Evolutionary conservation across 2,113 vertebrate genomes (phyloP), one percentile per base, ranked within the genome.

Genomic region (Dromas ardeola): DNA sequence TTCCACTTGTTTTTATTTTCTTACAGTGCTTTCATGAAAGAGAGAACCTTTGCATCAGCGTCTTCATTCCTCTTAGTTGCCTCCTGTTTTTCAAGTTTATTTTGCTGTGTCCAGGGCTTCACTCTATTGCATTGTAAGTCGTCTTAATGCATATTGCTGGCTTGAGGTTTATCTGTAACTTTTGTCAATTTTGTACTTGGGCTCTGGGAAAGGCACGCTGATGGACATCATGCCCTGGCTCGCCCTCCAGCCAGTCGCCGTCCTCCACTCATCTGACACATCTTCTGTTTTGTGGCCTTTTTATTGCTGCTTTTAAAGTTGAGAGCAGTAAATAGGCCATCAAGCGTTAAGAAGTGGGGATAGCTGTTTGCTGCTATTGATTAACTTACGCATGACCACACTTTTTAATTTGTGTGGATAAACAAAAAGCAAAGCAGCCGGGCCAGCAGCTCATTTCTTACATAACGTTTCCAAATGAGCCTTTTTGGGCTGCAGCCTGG

Each of bases 401-500:
- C 89, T 95, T 95, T 93, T 94, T 95, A 87, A 95, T 95, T 91
- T 95, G 89, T 73, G 81, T 88, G 93, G 93, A 53, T 95, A 91
- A 95, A 97, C 94, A 91, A 76, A 76, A 94, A 95, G 45, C 0
- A 9, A 95, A 85, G 58, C 78, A n/a, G 81, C 58, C 10, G 0
- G 69, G 88, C 86, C 86, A 86, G 93, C 93, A 90, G 96, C 90
- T 96, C 78, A 18, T 86, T 95, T 82, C 93, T 97, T 97, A 92
- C 4, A 0, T 95, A 97, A 96, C 78, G 5, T 77, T 96, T 96
- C 53, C 88, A 92, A 91, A 95, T 84, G 69, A 91, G 84, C 66
- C 92, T 90, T 45, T 77, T 67, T 59, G 95, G 90, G 77, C 86
- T 65, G 83, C 73, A 71, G 95, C 89, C 91, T 84, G 49, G 25